Conservation (phyloP, 1,140 invertebrate genomes). For the Brachionus rubens region DNA sequence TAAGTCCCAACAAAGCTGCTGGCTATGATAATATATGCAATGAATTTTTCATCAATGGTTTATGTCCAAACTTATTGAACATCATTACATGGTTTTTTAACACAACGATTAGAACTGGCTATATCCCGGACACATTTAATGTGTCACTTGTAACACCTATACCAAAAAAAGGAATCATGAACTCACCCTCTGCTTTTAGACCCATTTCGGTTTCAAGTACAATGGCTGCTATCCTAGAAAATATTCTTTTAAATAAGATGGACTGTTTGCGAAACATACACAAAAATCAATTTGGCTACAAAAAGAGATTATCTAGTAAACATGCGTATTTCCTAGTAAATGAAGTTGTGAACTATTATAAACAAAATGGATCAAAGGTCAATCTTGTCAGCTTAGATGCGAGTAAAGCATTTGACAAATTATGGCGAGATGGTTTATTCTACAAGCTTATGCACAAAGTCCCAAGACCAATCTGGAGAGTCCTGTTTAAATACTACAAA, state of each 20-base stretch:
- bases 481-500: background rate
- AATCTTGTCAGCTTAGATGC: background rate
- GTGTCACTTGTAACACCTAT: too few relatives aligned
- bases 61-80: too few relatives aligned
- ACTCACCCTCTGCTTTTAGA: background rate
- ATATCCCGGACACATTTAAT: too few relatives aligned
- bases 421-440: background rate
- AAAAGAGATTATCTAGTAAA: background rate
- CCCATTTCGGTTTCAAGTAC: background rate
- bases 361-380: background rate
- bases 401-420: background rate
- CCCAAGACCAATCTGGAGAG: background rate
- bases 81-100: too few relatives aligned
- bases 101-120: too few relatives aligned
- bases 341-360: background rate
- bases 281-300: background rate
- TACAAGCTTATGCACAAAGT: background rate
- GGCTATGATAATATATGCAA: background rate
- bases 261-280: background rate
- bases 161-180: background rate
- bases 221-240: background rate
- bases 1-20: background rate
- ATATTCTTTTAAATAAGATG: background rate
- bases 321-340: background rate
- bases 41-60: too few relatives aligned